Base-by-base conservation (phyloP, 1,140 invertebrate species). In the Bombus pascuorum region DNA sequence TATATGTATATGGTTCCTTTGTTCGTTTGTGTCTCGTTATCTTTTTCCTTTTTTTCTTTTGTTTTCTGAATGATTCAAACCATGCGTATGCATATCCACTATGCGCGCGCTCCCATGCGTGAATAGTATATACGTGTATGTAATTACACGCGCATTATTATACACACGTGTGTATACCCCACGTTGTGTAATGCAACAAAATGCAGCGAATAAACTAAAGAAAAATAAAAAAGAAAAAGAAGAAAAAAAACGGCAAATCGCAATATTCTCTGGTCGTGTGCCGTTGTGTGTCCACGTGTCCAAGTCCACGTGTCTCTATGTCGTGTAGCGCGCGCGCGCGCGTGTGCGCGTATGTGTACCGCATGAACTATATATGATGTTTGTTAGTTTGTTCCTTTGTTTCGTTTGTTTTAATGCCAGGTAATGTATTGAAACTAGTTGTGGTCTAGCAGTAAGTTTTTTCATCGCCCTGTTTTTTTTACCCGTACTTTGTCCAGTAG, bases 371-470 rank as follows among this genome's bases (percentile, higher is more conserved):
- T n/a, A 77, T 62, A 77, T 34, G 68, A 84, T 77, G 83, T 88
- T 84, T 47, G 73, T 87, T 87, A 85, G 73, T 81, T 68, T 89
- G 76, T 79, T 84, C 53, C 83, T 75, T 42, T 66, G 34, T 62
- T 89, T 85, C 73, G 42, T 62, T 78, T 83, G 34, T 87, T 81
- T 81, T 81, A 87, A 86, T 79, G 57, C 44, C 87, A 89, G 88
- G 88, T 89, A 89, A 89, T 81, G 88, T 89, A 89, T 89, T 81
- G 39, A 79, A 83, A 79, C 71, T 89, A 86, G 88, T 83, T 89
- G 88, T 89, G 70, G 72, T 86, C 62, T 89, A 89, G 87, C 77
- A 83, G 66, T 89, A 89, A 89, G 88, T 89, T 72, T 65, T 80
- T 72, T 57, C 84, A 85, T 81, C 84, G 79, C 84, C 84, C 84